phyloP scores from a whole-genome alignment of 1,140 invertebrate species.

The Tribolium madens region DNA sequence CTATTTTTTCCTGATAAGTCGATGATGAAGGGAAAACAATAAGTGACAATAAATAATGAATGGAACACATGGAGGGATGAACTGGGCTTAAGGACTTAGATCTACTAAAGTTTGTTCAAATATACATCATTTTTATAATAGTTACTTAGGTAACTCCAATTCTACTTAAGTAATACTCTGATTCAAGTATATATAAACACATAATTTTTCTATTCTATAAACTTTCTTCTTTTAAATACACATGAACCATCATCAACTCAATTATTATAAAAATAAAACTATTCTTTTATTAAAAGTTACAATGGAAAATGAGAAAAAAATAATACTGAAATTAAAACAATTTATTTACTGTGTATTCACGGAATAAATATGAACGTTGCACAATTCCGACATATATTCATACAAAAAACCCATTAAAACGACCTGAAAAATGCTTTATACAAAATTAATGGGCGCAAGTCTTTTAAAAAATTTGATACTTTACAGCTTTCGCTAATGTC shows the following conservation, averaged over 20 bases:
- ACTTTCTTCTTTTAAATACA: constrained; percentile 34
- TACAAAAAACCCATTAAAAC: constrained; percentile 32
- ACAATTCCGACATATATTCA: constrained; percentile 32
- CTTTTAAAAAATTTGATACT: constrained; percentile 28
- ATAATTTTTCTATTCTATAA: constrained; percentile 41
- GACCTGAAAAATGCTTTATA: constrained; percentile 21
- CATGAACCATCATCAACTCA: constrained; percentile 36
- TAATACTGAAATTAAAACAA: constrained; percentile 22
- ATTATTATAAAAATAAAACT: constrained; percentile 38
- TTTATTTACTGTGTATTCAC: background rate
- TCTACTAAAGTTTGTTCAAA: constrained; percentile 44
- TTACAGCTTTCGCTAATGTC: constrained; percentile 17
- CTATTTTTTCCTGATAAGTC: constrained; percentile 26
- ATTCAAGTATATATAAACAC: constrained; percentile 45
- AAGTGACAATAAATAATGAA: constrained; percentile 43
- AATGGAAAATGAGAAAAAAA: constrained; percentile 8
- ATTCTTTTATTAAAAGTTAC: constrained; percentile 15
- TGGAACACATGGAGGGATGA: constrained; percentile 50
- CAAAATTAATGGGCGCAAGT: constrained; percentile 23
- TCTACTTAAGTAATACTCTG: constrained; percentile 53
- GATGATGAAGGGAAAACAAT: constrained; percentile 19
- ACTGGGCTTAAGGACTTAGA: constrained; percentile 41
- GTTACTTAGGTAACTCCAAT: constrained; percentile 51
- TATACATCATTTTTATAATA: constrained; percentile 45
- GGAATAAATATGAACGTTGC: constrained; percentile 6